Conservation (phyloP, 1,140 invertebrate species). For the Drosophila bifasciata region DNA sequence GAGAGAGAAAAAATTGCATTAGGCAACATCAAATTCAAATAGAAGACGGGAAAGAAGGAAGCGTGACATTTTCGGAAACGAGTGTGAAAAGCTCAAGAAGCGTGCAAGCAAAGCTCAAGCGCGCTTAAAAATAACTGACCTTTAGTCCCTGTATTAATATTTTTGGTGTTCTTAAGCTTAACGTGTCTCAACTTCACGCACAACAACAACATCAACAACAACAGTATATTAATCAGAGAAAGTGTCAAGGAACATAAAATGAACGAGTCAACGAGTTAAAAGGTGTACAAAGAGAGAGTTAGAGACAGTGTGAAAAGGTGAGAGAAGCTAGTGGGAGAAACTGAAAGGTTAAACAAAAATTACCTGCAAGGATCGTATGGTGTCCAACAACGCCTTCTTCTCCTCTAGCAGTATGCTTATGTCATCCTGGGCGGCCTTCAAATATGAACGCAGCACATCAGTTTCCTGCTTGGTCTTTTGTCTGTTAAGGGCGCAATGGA, state of each 20-base stretch:
- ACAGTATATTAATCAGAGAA: slow-evolving; percentile 30
- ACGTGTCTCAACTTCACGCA: slow-evolving; percentile 71
- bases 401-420: slow-evolving; percentile 89
- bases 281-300: slow-evolving; percentile 50
- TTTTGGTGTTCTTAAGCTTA: slow-evolving; percentile 73
- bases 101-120: slow-evolving; percentile 48
- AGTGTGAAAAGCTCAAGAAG: slow-evolving; percentile 12
- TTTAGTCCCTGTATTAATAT: slow-evolving; percentile 77
- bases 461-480: slow-evolving; percentile 87
- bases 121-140: slow-evolving; percentile 70
- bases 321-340: slow-evolving; percentile 1
- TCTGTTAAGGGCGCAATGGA: slow-evolving; percentile 35
- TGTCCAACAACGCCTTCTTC: slow-evolving; percentile 89
- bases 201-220: slow-evolving; percentile 67
- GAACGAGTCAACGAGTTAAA: slow-evolving; percentile 39
- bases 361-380: slow-evolving; percentile 87
- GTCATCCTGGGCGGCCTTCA: slow-evolving; percentile 89
- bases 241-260: slow-evolving; percentile 50
- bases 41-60: neutral
- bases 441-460: slow-evolving; percentile 86
- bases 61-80: neutral
- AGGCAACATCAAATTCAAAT: neutral
- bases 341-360: neutral
- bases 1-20: neutral
- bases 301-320: slow-evolving; percentile 34